Evolutionary conservation across 2,797 vertebrate genomes (phyloP), one percentile per base, ranked within the genome.

Genomic region (Tauraco hartlaubi): DNA sequence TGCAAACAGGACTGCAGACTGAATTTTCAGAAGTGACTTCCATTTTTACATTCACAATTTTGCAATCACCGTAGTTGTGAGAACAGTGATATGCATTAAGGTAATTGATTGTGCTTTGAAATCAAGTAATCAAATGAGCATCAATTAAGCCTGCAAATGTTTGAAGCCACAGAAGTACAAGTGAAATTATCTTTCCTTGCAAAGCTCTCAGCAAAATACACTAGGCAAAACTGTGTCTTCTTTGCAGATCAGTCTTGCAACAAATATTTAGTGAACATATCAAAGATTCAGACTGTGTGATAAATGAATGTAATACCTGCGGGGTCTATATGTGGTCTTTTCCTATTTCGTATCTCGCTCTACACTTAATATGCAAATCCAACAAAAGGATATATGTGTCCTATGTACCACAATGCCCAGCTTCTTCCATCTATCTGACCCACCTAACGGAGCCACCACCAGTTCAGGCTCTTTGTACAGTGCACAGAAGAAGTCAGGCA

Each of bases 81-180:
- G 94, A 94, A 90, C 85, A 88, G 76, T 84, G 92, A 96, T 92
- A 91, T 75, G 83, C 96, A 97, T 94, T 92, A 96, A 94, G 83
- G 51, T 96, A 97, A 95, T 84, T 93, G 85, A 96, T 80, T 84
- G 92, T 95, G 79, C 94, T 95, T 96, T 96, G 95, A 96, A 95
- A 96, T 94, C 95, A 96, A 94, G 91, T 93, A 95, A 94, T 96
- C 91, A 97, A 94, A 96, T 96, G 91, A 96, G 93, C 79, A 90
- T 71, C 95, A 96, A 95, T 95, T 96, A 96, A 90, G 80, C 26
- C 88, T 92, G 77, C 77, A 94, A 96, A 85, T 61, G 77, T 85
- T 88, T 94, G 88, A 92, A 86, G 76, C 33, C 59, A 86, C 1
- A 1, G 64, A 95, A 90, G 73, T 92, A 91, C 59, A 88, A 91